These are phyloP conservation scores for Lepeophtheirus nordmannii DNA, from an alignment of 2,888 invertebrate genomes.

Conservation along the genomic window DNA sequence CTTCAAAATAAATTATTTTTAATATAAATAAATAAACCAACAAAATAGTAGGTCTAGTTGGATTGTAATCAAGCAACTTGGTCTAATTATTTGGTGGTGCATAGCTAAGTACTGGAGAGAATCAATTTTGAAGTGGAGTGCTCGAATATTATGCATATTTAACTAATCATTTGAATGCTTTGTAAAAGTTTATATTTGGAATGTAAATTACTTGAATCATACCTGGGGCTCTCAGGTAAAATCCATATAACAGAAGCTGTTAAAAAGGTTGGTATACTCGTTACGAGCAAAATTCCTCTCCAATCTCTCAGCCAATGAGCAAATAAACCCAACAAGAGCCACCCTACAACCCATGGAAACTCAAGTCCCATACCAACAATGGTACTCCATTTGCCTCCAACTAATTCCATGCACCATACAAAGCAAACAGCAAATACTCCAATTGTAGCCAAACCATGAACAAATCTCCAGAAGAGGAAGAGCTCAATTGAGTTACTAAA, in stretches of 20 bases:
- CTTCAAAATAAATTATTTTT: too few species aligned
- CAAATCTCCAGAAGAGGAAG: background rate
- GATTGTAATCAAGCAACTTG: too few species aligned
- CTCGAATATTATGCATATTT: too few species aligned
- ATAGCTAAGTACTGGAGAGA: too few species aligned
- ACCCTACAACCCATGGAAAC: conserved; percentile 15
- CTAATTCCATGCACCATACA: conserved; percentile 14
- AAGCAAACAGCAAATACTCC: conserved; percentile 11
- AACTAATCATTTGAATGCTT: too few species aligned
- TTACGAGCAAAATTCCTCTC: background rate
- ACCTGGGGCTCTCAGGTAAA: conserved; percentile 13
- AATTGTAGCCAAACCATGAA: conserved; percentile 7
- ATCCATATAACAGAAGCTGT: conserved; percentile 7
- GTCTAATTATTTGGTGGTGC: too few species aligned
- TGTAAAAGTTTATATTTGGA: too few species aligned
- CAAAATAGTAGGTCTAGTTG: too few species aligned
- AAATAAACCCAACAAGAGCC: conserved; percentile 15
- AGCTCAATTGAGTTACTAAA: background rate
- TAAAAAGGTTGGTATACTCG: conserved; percentile 10
- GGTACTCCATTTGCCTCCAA: conserved; percentile 22
- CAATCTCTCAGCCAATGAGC: conserved; percentile 3
- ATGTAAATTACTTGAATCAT: background rate
- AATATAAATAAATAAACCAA: too few species aligned
- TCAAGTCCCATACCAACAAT: conserved; percentile 20
- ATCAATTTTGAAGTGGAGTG: too few species aligned